A percentile compares a stretch with the other conserved stretches of the same genome.
Evolutionary conservation across 2,888 invertebrate genomes (phyloP).

Genomic region (Lycophotia porphyrea): DNA sequence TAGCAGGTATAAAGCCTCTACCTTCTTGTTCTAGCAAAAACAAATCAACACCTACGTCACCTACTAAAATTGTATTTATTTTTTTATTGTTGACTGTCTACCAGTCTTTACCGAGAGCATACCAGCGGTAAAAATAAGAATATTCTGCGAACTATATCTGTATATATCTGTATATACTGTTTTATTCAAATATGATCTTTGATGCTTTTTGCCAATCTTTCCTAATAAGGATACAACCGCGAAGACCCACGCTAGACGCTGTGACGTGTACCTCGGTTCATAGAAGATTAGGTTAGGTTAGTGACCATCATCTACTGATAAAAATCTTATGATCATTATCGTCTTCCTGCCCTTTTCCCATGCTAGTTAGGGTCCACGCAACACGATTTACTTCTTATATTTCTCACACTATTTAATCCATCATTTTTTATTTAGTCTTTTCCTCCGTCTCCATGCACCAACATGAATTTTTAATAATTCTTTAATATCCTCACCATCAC

Average conservation of each 20-base stretch:
- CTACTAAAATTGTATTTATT: neutral
- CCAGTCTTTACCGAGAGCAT: neutral
- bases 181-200: neutral
- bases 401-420: neutral
- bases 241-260: constrained; percentile 12
- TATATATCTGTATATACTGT: too few relatives aligned
- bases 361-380: neutral
- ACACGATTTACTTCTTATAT: neutral
- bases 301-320: neutral
- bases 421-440: neutral
- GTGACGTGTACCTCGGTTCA: constrained; percentile 1
- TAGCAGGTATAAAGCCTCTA: neutral
- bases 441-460: neutral
- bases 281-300: constrained; percentile 20
- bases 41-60: neutral
- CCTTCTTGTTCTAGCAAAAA: neutral
- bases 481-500: neutral
- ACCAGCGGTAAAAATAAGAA: constrained; percentile 11
- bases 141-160: constrained; percentile 31
- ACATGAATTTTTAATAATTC: neutral
- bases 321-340: neutral
- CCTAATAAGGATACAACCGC: constrained; percentile 8
- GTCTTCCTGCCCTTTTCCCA: neutral
- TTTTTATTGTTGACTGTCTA: neutral
- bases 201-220: neutral